Evolutionary conservation across 2,113 vertebrate genomes (phyloP).

Genomic region (Paradisaea rubra): DNA sequence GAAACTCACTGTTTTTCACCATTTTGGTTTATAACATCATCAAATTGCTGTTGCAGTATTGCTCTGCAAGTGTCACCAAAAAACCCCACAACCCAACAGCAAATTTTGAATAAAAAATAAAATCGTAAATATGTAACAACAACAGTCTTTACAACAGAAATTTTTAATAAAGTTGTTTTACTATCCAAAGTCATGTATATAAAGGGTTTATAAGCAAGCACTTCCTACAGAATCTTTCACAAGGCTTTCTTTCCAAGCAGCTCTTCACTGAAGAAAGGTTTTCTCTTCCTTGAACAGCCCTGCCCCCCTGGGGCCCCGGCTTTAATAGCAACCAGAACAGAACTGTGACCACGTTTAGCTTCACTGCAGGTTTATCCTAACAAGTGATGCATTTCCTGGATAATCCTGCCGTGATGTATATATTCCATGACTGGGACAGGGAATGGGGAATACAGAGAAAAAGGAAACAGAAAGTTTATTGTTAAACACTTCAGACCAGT

Average conservation of each 20-base stretch:
- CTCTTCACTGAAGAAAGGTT: neutral
- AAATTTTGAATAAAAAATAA: neutral
- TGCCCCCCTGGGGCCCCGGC: neutral
- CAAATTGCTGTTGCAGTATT: too few species aligned
- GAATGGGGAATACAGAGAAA: neutral
- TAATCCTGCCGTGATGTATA: neutral
- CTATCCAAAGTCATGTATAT: rapidly evolving
- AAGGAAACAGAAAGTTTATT: neutral
- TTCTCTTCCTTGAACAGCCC: neutral
- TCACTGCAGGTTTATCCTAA: neutral
- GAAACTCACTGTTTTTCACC: neutral
- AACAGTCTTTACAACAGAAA: neutral
- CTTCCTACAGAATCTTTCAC: neutral
- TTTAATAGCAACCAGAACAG: neutral
- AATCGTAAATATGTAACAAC: neutral
- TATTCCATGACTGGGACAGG: neutral
- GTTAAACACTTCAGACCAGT: too few species aligned
- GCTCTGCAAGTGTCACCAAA: neutral
- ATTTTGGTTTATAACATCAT: rapidly evolving
- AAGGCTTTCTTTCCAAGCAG: neutral
- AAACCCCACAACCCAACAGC: rapidly evolving
- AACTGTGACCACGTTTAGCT: neutral
- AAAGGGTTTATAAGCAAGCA: neutral
- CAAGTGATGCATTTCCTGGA: neutral
- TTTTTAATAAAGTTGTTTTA: neutral